phyloP scores from a whole-genome alignment of 2,888 invertebrate genomes.

The Eilema sororculum region DNA sequence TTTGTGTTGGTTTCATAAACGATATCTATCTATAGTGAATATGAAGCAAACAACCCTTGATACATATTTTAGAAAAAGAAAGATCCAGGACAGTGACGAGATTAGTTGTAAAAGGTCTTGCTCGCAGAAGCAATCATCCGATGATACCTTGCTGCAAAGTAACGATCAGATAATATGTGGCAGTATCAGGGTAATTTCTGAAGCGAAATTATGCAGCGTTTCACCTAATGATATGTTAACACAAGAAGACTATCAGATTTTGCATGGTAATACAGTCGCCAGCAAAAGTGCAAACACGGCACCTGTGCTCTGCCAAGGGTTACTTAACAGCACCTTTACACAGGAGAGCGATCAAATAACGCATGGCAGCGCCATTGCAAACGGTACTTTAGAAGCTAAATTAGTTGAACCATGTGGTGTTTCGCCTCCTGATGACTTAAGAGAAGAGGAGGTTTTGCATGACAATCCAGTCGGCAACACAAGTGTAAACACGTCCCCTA shows the following conservation, averaged over 20 bases:
- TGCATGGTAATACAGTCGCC: not conserved
- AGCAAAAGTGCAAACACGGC: not conserved
- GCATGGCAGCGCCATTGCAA: not conserved
- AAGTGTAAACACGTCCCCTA: not conserved
- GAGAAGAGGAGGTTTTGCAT: not conserved
- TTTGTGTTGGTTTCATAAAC: not conserved
- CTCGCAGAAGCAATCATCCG: too few species aligned
- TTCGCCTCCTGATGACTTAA: not conserved
- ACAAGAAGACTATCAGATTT: not conserved
- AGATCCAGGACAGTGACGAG: not conserved
- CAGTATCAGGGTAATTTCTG: not conserved
- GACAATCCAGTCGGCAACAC: not conserved
- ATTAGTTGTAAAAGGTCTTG: not conserved
- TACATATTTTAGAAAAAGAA: not conserved
- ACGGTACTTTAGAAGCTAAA: not conserved
- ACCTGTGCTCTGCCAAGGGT: not conserved
- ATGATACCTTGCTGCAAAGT: not conserved
- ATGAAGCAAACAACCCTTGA: not conserved
- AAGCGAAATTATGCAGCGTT: not conserved
- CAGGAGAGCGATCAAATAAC: not conserved
- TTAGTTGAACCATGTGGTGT: not conserved
- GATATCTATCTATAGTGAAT: not conserved
- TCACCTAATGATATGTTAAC: not conserved
- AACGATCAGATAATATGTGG: not conserved
- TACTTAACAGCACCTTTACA: not conserved